Conservation (phyloP, 2,113 vertebrate species). For the Gallinago media region DNA sequence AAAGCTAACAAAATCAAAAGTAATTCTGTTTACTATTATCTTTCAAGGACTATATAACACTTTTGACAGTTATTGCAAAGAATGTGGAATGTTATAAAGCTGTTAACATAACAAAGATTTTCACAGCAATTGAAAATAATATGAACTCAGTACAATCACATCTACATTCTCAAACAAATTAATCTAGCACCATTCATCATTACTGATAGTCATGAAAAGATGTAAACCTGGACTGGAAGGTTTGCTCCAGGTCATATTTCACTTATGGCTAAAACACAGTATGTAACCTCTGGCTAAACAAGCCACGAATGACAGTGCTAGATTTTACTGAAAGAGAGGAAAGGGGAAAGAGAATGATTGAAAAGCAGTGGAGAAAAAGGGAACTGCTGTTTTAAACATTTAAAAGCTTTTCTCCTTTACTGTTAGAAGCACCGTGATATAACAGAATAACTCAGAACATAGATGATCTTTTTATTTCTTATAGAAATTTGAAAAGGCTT, state of each 20-base stretch:
- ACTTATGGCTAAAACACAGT: background rate
- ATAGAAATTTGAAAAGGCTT: background rate
- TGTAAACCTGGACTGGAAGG: background rate
- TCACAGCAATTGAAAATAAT: background rate
- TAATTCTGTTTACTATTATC: background rate
- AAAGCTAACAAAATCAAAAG: conserved; percentile 4
- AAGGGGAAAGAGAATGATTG: background rate
- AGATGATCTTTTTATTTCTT: background rate
- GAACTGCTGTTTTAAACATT: background rate
- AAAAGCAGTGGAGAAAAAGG: background rate
- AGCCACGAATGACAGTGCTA: background rate
- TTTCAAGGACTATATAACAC: background rate
- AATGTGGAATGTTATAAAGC: background rate
- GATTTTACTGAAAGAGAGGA: background rate
- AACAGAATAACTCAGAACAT: background rate
- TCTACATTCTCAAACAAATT: background rate
- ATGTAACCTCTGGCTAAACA: background rate
- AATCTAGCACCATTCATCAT: background rate
- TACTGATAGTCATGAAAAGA: background rate
- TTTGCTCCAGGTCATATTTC: background rate
- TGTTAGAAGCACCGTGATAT: background rate
- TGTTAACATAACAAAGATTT: background rate
- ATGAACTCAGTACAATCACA: background rate
- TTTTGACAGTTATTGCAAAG: background rate
- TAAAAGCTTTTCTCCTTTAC: background rate